A percentile compares a stretch with the other conserved stretches of the same genome.
Conservation (phyloP, 2,888 invertebrate genomes). For the Lydus trimaculatus region DNA sequence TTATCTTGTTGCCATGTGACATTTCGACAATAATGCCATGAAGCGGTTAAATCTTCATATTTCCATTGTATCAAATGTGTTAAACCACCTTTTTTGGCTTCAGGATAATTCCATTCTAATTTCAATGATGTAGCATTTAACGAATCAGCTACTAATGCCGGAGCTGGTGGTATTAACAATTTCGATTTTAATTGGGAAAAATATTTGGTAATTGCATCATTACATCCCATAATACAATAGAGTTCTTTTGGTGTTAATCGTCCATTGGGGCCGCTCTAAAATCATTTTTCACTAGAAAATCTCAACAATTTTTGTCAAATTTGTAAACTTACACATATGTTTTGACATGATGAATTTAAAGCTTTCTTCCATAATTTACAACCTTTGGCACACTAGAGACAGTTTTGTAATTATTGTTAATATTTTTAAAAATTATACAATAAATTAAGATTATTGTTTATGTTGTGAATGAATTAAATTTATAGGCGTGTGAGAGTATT, state of each 20-base stretch:
- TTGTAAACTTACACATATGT: slow-evolving; percentile 79
- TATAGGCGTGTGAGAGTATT: slow-evolving; percentile 42
- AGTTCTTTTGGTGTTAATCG: slow-evolving; percentile 73
- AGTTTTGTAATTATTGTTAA: background rate
- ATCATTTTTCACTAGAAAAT: slow-evolving; percentile 31
- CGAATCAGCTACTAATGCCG: slow-evolving; percentile 80
- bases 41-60: slow-evolving; percentile 72
- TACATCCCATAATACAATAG: slow-evolving; percentile 84
- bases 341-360: slow-evolving; percentile 77
- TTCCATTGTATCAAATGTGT: slow-evolving; percentile 78
- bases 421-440: background rate
- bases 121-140: slow-evolving; percentile 79
- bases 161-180: slow-evolving; percentile 75
- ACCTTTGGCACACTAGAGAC: slow-evolving; percentile 77
- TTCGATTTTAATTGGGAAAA: slow-evolving; percentile 72
- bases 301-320: background rate
- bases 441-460: slow-evolving; percentile 19
- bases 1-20: slow-evolving; percentile 69
- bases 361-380: slow-evolving; percentile 82
- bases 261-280: slow-evolving; percentile 75
- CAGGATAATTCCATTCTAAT: slow-evolving; percentile 76
- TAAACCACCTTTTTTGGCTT: slow-evolving; percentile 65
- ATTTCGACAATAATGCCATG: slow-evolving; percentile 85
- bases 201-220: slow-evolving; percentile 79
- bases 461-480: slow-evolving; percentile 26